Base-by-base conservation (phyloP, 2,888 invertebrate species). In the Tachina lurida region DNA sequence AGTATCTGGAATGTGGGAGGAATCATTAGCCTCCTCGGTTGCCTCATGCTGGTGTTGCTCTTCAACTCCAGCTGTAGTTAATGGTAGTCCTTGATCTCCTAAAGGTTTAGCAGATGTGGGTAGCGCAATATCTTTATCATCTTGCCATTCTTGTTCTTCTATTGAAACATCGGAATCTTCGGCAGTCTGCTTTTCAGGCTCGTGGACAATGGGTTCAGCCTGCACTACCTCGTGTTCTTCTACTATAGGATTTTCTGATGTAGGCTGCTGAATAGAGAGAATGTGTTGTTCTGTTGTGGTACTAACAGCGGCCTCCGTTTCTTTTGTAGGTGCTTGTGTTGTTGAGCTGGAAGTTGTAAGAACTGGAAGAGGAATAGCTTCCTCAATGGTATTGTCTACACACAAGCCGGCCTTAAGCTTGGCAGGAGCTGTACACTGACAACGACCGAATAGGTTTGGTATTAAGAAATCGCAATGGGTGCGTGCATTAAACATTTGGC, bases 381-480 rank as follows among this genome's bases (percentile, higher is more conserved):
- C 70, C 52, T 80, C 83, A 17, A 82, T 71, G 65, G 87, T 85
- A 31, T n/a, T 58, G n/a, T 89, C 89, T 77, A 95, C 91, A 93
- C 96, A 96, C 87, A 94, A 94, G 87, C 95, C 95, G 17, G 95
- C 95, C 39, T 94, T 93, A 93, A 95, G 95, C 84, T 94, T 94
- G 88, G 94, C 94, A 56, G 95, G 95, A 12, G 95, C 92, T 88
- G 96, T 95, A 91, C 98, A 98, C 85, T 96, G 95, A 90, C 98
- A 98, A 90, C 97, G 95, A 67, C 98, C 98, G 91, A 97, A 97
- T 13, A 98, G 94, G 92, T 97, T 97, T 43, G 97, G 97, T 88
- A 98, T 97, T 73, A 97, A 94, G 91, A 97, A 98, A 92, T 97
- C 97, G 90, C 98, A 98, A 90, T 97, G 96, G 87, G 97, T 97